Evolutionary conservation across 2,113 vertebrate genomes (phyloP), one percentile per base, ranked within the genome.

Genomic region (Erythrocercus mccallii): DNA sequence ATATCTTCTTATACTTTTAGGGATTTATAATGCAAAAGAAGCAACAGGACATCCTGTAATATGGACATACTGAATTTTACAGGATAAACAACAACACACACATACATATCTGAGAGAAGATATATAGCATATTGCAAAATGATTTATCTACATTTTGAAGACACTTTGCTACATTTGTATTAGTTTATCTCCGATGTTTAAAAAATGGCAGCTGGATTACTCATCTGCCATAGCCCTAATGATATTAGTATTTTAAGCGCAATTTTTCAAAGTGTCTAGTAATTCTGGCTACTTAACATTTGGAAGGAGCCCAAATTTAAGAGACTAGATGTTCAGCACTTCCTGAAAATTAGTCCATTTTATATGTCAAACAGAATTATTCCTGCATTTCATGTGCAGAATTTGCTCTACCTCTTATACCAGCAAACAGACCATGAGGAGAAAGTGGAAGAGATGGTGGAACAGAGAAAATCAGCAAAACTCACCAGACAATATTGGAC

Each of bases 201-300:
- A 95, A 95, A 94, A 91, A 94, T 69, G 0, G 2, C 48, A 68
- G 51, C 68, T 89, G 81, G 83, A 92, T 87, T 94, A 95, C 77
- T 95, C 86, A 87, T 87, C 58, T 95, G 81, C 77, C 66, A 78
- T 19, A 84, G 40, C 38, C 45, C 51, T 95, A 97, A 94, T 6
- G 44, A 92, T 89, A 91, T 80, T 84, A 92, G 94, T 89, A 91
- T 91, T 92, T 86, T 81, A 68, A 91, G 37, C 3, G 11, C 77
- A 79, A 95, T 95, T 96, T 96, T 94, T 96, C 94, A 92, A 96
- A 95, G 44, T 5, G 5, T 88, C 89, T 94, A 62, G 76, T 94
- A 93, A 91, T 90, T 86, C 80, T 81, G 60, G 15, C 38, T 92
- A 68, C 61, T 94, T 87, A 97, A 95, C 48, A 72, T 79, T 92